Evolutionary conservation across 2,797 vertebrate species (phyloP), one percentile per base, ranked within the genome.

Genomic region (Dryobates pubescens): DNA sequence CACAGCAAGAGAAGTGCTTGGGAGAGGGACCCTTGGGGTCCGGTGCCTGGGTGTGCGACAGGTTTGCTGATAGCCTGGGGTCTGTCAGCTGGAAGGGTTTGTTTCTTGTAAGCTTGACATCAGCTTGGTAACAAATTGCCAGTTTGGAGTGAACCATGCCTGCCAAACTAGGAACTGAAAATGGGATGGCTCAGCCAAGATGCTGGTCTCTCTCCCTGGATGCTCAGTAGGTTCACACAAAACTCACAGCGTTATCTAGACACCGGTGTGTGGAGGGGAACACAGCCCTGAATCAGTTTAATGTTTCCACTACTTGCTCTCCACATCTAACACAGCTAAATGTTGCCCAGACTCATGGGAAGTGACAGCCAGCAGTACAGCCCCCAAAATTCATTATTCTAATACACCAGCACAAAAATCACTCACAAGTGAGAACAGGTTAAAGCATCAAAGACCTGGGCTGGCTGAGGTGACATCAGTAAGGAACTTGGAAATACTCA

Each of bases 41-140:
- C 41, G 8, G 0, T 3, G 1, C 23, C 36, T 17, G 8, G 15
- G 5, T 4, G 20, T 29, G 20, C 24, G 34, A 18, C 2, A 5
- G 54, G 22, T 71, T 56, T 71, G 54, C 61, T 19, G 11, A 49
- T 4, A 72, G 57, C 45, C 20, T 16, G 22, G 23, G 17, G 11
- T 20, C 73, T 64, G 49, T 8, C 67, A 72, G 24, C 36, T n/a
- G 17, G 4, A 27, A 58, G 26, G 30, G 14, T 56, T 77, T 86
- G 43, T 19, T 49, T 26, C 43, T 30, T 16, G 6, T 17, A 34
- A 75, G 38, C 38, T 56, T 75, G 63, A n/a, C 63, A 57, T 17
- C 36, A 58, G 30, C 32, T 30, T 32, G 63, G 3, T 38, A 29
- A 53, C 13, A 27, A 70, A 82, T 34, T 53, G 34, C 59, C 84